Evolutionary conservation across 2,113 vertebrate species (phyloP).

Genomic region (Dermatemys mawii): DNA sequence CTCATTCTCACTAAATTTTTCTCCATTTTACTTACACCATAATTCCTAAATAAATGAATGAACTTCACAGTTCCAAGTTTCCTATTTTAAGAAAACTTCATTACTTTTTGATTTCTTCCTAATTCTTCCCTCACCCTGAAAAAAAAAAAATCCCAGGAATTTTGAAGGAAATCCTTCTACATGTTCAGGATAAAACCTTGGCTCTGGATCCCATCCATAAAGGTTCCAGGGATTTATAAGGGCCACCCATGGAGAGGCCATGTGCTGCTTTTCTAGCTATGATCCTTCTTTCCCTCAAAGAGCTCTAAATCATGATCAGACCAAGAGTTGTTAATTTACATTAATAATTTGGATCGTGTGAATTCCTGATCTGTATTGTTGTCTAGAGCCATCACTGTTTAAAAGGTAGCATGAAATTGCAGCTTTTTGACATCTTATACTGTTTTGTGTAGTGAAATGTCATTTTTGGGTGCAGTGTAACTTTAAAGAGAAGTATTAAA

Average conservation of each 20-base stretch:
- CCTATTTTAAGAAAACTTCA: not conserved
- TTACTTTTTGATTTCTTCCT: not conserved
- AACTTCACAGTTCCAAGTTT: not conserved
- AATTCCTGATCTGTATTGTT: fast-evolving
- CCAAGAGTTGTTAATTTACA: not conserved
- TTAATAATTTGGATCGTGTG: not conserved
- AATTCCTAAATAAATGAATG: not conserved
- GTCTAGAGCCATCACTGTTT: not conserved
- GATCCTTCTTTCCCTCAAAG: not conserved
- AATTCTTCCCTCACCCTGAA: not conserved
- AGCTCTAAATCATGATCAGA: fast-evolving
- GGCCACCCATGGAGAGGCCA: not conserved
- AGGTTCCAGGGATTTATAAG: not conserved
- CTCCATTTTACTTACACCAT: not conserved
- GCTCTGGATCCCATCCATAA: not conserved
- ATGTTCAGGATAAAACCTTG: not conserved
- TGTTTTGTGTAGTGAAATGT: not conserved
- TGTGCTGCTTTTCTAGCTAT: not conserved
- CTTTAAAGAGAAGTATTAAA: not conserved
- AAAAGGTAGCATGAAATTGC: not conserved
- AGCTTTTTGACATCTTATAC: fast-evolving
- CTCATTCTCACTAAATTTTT: not conserved
- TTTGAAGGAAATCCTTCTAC: not conserved
- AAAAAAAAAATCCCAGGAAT: not conserved
- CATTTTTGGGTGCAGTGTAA: not conserved